Conservation (phyloP, 2,113 vertebrate genomes). For the Tragelaphus scriptus region DNA sequence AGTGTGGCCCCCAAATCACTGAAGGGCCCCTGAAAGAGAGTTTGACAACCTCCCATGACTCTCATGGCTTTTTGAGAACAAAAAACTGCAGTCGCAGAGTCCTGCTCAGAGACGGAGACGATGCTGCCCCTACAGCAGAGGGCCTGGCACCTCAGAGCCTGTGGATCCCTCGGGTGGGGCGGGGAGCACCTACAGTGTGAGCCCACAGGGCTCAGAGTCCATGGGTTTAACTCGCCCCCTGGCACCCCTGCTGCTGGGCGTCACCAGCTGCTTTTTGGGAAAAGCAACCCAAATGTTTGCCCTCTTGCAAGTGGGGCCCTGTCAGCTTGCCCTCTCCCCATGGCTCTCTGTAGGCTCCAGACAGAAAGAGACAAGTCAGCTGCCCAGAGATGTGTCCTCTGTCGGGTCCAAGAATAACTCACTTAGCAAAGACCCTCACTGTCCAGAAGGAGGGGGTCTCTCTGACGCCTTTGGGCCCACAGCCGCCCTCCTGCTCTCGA, state of each 20-base stretch:
- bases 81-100: neutral
- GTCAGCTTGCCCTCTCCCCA: neutral
- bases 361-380: neutral
- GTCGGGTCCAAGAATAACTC: neutral
- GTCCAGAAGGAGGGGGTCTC: neutral
- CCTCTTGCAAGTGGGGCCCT: neutral
- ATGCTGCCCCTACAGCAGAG: too few relatives aligned
- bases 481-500: fast-evolving
- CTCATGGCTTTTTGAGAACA: neutral
- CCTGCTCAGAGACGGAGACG: neutral
- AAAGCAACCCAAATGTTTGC: neutral
- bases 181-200: neutral
- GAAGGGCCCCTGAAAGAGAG: neutral
- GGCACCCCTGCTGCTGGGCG: neutral
- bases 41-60: neutral
- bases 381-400: neutral
- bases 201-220: too few relatives aligned
- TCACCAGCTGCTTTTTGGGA: neutral
- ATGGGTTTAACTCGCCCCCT: fast-evolving
- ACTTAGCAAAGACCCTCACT: neutral
- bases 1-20: neutral
- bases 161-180: neutral
- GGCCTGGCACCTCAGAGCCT: neutral
- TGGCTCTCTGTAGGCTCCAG: neutral
- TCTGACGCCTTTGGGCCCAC: neutral